phyloP scores from a whole-genome alignment of 2,797 vertebrate species.

The Merluccius polli region DNA sequence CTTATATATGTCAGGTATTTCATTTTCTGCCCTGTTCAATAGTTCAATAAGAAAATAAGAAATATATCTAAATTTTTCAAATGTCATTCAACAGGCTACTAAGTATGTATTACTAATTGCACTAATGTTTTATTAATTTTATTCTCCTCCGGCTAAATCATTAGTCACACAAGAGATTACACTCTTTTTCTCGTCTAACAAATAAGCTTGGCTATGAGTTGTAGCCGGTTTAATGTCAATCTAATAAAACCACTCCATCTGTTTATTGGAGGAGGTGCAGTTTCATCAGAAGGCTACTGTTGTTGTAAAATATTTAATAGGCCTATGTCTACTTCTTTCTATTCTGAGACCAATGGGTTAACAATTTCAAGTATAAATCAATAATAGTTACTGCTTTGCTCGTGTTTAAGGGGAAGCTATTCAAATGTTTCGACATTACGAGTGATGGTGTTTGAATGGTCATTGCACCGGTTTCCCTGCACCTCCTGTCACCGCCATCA shows the following conservation, averaged over 20 bases:
- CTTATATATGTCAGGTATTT: background rate
- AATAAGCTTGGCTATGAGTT: conserved; percentile 61
- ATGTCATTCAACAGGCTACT: background rate
- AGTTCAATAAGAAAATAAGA: background rate
- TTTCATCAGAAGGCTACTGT: conserved; percentile 37
- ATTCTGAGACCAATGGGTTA: conserved; percentile 32
- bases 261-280: conserved; percentile 60
- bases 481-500: background rate
- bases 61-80: background rate
- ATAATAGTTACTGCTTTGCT: background rate
- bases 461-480: background rate
- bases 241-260: conserved; percentile 51
- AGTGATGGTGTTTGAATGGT: background rate
- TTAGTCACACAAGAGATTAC: conserved; percentile 26
- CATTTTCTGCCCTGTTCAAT: background rate
- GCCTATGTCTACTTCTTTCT: background rate
- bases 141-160: background rate
- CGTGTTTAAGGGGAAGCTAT: background rate
- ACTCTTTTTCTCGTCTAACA: conserved; percentile 55
- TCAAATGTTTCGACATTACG: background rate
- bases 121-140: background rate
- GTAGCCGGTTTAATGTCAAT: conserved; percentile 64
- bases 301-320: background rate
- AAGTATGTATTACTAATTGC: background rate
- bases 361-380: conserved; percentile 34